phyloP scores from a whole-genome alignment of 1,140 invertebrate genomes.

The Cepaea nemoralis region DNA sequence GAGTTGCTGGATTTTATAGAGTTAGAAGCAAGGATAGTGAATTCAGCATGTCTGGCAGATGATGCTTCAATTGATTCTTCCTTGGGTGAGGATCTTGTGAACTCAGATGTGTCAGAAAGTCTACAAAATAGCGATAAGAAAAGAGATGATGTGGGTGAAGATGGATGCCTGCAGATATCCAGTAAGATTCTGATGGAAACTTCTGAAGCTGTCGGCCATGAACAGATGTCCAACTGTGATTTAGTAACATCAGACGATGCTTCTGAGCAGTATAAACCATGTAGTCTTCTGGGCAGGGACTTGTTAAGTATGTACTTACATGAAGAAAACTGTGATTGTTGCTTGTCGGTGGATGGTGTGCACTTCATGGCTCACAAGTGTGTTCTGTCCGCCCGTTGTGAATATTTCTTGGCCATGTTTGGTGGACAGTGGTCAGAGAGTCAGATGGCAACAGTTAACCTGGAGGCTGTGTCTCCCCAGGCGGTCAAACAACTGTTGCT shows the following conservation, averaged over 20 bases:
- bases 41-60: background rate
- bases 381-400: constrained; percentile 87
- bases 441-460: constrained; percentile 83
- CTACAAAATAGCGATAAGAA: background rate
- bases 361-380: constrained; percentile 88
- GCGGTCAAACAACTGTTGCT: constrained; percentile 89
- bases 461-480: constrained; percentile 86
- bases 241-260: background rate
- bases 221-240: constrained; percentile 2
- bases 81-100: background rate
- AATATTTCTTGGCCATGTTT: constrained; percentile 90
- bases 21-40: background rate
- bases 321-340: constrained; percentile 87
- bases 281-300: constrained; percentile 84
- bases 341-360: constrained; percentile 80
- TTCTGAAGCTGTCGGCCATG: background rate
- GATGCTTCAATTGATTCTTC: background rate
- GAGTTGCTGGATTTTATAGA: background rate
- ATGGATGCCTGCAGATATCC: background rate
- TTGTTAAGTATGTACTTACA: constrained; percentile 89
- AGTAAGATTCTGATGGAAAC: constrained; percentile 43
- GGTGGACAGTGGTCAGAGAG: constrained; percentile 86
- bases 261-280: constrained; percentile 69
- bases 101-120: background rate
- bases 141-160: background rate